phyloP scores from a whole-genome alignment of 2,797 vertebrate species.

The Gephyroberyx darwinii region DNA sequence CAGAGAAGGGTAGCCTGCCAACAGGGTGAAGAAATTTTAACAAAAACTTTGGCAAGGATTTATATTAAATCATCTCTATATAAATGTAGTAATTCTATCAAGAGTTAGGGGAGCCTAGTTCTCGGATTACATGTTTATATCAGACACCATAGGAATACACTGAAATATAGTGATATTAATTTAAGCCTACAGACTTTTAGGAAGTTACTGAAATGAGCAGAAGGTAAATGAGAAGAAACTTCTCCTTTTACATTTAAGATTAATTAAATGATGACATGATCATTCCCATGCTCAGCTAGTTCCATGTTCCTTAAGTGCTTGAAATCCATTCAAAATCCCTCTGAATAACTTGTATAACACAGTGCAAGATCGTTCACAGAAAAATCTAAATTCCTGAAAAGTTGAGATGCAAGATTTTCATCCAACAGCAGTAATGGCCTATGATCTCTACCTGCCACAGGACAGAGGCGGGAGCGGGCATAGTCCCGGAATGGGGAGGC shows the following conservation, averaged over 20 bases:
- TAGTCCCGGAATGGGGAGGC: conserved; percentile 75
- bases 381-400: background rate
- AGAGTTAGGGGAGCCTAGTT: background rate
- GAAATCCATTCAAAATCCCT: background rate
- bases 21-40: conserved; percentile 4
- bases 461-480: conserved; percentile 59
- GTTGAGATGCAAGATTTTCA: background rate
- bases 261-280: background rate
- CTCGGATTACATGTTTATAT: conserved; percentile 23
- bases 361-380: too few species aligned
- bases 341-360: too few species aligned
- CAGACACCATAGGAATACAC: background rate
- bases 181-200: background rate
- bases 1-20: conserved; percentile 85
- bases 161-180: conserved; percentile 6
- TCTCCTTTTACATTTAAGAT: background rate
- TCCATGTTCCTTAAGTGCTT: background rate
- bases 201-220: background rate
- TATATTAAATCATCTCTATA: conserved; percentile 22
- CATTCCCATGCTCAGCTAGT: background rate
- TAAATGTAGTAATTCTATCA: conserved; percentile 16
- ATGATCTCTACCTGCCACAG: conserved; percentile 62
- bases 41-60: conserved; percentile 12
- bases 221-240: too few species aligned
- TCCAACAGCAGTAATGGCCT: background rate